Conservation (phyloP, 2,797 vertebrate species). For the Margarornis squamiger region DNA sequence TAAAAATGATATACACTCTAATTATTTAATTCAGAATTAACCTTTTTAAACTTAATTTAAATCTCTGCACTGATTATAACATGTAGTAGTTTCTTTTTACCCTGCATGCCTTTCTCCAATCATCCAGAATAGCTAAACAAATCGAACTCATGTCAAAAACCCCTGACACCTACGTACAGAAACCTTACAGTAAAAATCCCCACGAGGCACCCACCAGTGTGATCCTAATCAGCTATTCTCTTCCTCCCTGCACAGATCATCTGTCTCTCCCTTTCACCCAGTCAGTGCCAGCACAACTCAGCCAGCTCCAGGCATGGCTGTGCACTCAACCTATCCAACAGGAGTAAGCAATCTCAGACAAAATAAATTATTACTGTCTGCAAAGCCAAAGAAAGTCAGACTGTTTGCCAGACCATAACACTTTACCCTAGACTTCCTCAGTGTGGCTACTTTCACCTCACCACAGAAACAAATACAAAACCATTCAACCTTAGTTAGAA, state of each 20-base stretch:
- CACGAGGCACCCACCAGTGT: background rate
- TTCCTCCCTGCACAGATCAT: background rate
- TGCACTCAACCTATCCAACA: background rate
- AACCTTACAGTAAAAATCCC: background rate
- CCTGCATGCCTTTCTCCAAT: background rate
- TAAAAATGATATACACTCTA: accelerated
- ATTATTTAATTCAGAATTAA: background rate
- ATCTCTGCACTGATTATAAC: background rate
- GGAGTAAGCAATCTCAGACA: background rate
- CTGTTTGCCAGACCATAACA: background rate
- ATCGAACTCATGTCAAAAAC: background rate
- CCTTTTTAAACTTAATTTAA: background rate
- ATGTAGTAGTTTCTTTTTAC: background rate
- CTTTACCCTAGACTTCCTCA: background rate
- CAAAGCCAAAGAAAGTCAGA: background rate
- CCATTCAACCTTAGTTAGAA: background rate
- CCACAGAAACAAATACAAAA: background rate
- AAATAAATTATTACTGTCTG: background rate
- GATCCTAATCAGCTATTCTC: background rate
- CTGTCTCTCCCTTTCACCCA: background rate
- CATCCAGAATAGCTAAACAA: background rate
- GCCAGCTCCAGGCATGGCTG: background rate
- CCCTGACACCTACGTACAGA: accelerated
- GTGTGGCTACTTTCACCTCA: background rate
- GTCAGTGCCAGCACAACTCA: accelerated